Conservation (phyloP, 37 sponge, comb jelly and placozoan genomes). For the Dysidea cf. avara region DNA sequence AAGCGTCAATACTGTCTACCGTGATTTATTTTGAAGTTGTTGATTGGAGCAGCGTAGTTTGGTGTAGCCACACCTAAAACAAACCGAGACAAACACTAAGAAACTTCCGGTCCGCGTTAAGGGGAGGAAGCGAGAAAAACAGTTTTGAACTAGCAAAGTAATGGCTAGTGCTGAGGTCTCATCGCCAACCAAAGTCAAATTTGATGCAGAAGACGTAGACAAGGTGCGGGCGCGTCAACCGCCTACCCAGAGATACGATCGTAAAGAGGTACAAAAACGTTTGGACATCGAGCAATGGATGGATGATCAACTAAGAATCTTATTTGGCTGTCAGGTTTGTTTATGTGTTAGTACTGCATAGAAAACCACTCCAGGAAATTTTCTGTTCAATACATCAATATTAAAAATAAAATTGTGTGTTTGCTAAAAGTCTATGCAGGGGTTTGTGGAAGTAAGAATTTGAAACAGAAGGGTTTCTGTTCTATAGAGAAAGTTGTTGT, state of each 20-base stretch:
- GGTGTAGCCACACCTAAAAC: too few species aligned
- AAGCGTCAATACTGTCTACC: too few species aligned
- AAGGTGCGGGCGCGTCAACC: slow-evolving; percentile 3
- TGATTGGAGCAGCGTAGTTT: too few species aligned
- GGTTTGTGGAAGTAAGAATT: neutral
- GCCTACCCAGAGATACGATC: slow-evolving; percentile 63
- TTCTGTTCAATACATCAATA: neutral
- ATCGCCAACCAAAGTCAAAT: slow-evolving; percentile 37
- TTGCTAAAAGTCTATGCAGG: neutral
- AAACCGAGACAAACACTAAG: too few species aligned
- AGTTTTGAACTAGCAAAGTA: neutral
- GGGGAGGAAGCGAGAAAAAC: too few species aligned
- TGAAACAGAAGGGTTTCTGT: too few species aligned
- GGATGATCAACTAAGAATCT: slow-evolving; percentile 47
- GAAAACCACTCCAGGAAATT: neutral
- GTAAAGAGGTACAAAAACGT: slow-evolving; percentile 65
- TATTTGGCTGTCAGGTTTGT: slow-evolving; percentile 36
- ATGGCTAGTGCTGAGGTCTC: neutral
- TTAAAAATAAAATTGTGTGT: neutral
- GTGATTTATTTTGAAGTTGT: too few species aligned
- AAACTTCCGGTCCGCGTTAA: too few species aligned
- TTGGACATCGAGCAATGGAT: slow-evolving; percentile 78
- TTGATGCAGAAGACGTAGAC: slow-evolving; percentile 14
- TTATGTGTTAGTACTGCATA: neutral
- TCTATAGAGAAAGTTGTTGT: too few species aligned